Conservation (phyloP, 2,113 vertebrate genomes). For the Trochalopteron elliotii region DNA sequence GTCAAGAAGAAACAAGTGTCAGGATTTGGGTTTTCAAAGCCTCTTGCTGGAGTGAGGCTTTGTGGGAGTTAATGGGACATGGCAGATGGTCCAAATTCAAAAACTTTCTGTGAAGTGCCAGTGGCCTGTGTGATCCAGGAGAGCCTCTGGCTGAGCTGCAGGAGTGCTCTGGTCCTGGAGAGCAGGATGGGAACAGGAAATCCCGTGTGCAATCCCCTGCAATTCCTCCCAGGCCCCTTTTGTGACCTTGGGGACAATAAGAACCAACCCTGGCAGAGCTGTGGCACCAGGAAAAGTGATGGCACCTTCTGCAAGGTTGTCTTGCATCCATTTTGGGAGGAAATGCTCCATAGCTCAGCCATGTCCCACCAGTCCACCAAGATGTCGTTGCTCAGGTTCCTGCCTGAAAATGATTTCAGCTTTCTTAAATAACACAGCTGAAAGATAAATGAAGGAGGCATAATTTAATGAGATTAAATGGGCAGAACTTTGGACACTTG, state of each 20-base stretch:
- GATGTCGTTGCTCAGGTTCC: neutral
- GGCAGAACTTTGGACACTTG: conserved; percentile 31
- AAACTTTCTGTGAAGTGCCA: neutral
- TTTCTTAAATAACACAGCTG: conserved; percentile 8
- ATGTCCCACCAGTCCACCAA: neutral
- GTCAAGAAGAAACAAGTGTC: neutral
- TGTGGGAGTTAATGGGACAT: conserved; percentile 3
- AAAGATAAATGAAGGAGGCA: conserved; percentile 16
- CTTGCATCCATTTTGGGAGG: neutral
- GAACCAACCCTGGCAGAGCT: neutral
- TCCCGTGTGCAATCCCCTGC: neutral
- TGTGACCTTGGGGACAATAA: neutral
- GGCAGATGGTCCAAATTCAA: neutral
- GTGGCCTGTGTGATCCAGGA: neutral
- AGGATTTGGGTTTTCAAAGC: neutral
- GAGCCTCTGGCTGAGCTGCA: neutral
- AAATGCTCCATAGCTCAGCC: neutral
- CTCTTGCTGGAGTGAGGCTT: neutral
- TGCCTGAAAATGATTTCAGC: neutral
- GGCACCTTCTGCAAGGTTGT: neutral
- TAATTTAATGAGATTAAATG: conserved; percentile 17
- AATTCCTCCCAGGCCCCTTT: neutral
- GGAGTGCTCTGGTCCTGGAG: neutral
- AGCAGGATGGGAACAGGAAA: neutral
- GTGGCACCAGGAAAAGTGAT: neutral